These are phyloP conservation scores for Hyppa rectilinea DNA, from an alignment of 2,888 invertebrate species.

Conservation along the genomic window DNA sequence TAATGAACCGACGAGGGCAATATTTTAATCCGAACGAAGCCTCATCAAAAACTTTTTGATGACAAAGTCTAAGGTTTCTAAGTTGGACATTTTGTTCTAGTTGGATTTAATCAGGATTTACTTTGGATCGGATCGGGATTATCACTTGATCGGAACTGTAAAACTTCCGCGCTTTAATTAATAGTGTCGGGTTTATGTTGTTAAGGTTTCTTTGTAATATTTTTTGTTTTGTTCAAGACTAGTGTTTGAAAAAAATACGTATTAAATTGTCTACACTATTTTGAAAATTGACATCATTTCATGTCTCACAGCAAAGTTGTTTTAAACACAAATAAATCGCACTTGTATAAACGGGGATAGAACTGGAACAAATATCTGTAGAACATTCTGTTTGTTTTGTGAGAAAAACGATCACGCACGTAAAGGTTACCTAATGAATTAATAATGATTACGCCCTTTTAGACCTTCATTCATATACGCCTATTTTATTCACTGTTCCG, in stretches of 20 bases:
- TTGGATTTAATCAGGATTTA: constrained; percentile 55
- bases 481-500: background rate
- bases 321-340: background rate
- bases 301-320: background rate
- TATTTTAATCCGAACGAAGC: constrained; percentile 62
- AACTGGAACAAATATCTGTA: too few species aligned
- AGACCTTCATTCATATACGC: background rate
- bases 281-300: background rate
- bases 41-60: constrained; percentile 66
- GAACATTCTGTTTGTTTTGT: background rate
- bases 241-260: background rate
- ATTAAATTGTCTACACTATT: background rate
- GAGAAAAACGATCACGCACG: background rate
- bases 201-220: background rate
- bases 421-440: background rate
- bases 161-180: constrained; percentile 14
- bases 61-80: constrained; percentile 58
- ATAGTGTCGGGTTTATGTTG: background rate
- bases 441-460: background rate
- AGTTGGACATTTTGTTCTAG: constrained; percentile 45
- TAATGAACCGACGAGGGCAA: constrained; percentile 62
- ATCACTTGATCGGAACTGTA: constrained; percentile 30
- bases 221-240: background rate
- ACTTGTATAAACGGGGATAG: background rate
- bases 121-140: constrained; percentile 42